Conservation (phyloP, 2,797 vertebrate species). For the Mormyrops boulengeri region DNA sequence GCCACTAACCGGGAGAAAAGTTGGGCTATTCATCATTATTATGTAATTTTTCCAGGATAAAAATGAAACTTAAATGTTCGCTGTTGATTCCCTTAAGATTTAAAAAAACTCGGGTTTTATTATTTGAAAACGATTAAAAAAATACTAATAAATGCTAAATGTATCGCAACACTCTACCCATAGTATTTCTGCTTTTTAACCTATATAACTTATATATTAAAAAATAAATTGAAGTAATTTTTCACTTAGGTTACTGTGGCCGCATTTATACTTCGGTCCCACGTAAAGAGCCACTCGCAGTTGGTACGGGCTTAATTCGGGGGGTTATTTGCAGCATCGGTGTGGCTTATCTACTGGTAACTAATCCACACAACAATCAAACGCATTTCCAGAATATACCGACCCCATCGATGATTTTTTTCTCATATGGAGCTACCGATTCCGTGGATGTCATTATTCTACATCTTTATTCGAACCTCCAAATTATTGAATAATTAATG, state of each 20-base stretch:
- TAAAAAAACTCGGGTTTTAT: not conserved
- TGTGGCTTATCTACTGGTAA: not conserved
- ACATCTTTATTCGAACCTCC: not conserved
- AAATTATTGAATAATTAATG: not conserved
- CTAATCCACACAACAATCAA: not conserved
- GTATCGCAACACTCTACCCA: not conserved
- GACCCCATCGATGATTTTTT: not conserved
- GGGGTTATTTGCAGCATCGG: not conserved
- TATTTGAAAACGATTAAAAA: not conserved
- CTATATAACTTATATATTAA: not conserved
- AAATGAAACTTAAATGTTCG: slow-evolving; percentile 16
- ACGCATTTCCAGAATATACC: not conserved
- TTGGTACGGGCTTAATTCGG: not conserved
- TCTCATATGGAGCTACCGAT: not conserved
- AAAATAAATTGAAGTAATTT: not conserved
- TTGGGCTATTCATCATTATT: slow-evolving; percentile 40
- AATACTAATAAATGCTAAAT: not conserved
- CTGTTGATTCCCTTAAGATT: not conserved
- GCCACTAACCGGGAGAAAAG: slow-evolving; percentile 56
- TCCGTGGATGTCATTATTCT: not conserved
- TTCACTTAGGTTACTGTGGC: not conserved
- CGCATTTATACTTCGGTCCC: not conserved
- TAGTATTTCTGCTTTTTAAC: not conserved
- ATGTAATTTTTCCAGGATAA: slow-evolving; percentile 22
- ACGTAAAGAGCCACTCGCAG: not conserved